Evolutionary conservation across 2,113 vertebrate genomes (phyloP), one percentile per base, ranked within the genome.

Genomic region (Polypterus senegalus): DNA sequence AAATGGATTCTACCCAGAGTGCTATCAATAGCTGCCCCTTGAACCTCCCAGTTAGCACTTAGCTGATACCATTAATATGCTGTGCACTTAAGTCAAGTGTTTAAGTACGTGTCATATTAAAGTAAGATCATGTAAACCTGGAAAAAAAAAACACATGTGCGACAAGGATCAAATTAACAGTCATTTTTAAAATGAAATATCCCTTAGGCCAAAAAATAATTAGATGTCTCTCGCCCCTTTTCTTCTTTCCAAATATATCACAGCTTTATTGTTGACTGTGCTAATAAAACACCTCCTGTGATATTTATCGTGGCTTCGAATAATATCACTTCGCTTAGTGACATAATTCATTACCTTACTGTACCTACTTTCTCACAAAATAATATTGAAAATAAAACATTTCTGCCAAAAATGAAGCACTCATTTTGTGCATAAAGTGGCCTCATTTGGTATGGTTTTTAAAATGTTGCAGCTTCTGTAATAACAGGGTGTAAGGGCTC

Each of bases 131-230:
- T 81, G 83, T 84, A 84, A 83, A 86, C 86, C 81, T 86, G 85
- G 83, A 83, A 86, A 88, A 58, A 58, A 4, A 27, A 27, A 27
- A 27, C 27, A 27, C 27, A 80, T 80, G 80, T 77, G 82, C 73
- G 48, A 81, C 81, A 86, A 86, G 81, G 81, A 86, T 84, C 85
- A 88, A 87, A 88, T 87, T 86, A 88, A 79, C 83, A 85, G 78
- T 82, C 76, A 71, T 84, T 87, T 85, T 81, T 79, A 74, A 52
- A 62, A 71, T 76, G 6, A 82, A 84, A 81, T 84, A 74, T 74
- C 81, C 83, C 79, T 86, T 74, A 67, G 83, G 83, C 79, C 81
- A 72, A 83, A 85, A 84, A 85, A 84, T 86, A 88, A 88, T 88
- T 87, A 87, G 81, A 82, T 81, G 81, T 82, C 80, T 85, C 83